Conservation (phyloP, 2,888 invertebrate genomes). For the Drosophila nr. medialis region DNA sequence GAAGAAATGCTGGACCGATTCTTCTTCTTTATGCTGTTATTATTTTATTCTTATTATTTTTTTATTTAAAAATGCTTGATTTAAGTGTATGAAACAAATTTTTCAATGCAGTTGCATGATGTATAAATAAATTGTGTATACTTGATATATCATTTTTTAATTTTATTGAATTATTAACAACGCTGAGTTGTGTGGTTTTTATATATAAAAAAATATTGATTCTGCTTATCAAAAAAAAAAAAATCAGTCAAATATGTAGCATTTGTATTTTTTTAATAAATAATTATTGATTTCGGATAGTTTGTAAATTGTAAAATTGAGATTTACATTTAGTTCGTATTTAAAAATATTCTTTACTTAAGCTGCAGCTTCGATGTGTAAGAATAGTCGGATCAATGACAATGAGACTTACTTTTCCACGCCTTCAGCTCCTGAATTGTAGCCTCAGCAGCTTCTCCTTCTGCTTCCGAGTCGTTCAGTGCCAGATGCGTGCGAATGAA, state of each 20-base stretch:
- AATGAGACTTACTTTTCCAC: conserved; percentile 20
- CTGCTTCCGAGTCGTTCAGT: conserved; percentile 19
- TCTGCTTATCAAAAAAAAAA: too few relatives aligned
- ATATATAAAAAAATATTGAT: too few relatives aligned
- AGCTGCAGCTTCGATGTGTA: background rate
- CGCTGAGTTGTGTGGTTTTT: background rate
- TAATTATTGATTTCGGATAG: background rate
- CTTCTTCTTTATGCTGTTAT: background rate
- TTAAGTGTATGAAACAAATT: background rate
- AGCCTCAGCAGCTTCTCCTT: conserved; percentile 2
- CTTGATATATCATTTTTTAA: background rate
- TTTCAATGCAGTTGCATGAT: background rate
- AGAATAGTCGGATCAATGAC: conserved; percentile 32
- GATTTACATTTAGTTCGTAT: background rate
- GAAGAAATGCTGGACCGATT: background rate
- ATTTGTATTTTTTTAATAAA: background rate
- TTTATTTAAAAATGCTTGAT: background rate
- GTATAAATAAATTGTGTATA: background rate
- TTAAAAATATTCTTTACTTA: too few relatives aligned
- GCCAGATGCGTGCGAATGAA: conserved; percentile 80
- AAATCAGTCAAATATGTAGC: background rate
- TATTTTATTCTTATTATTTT: background rate
- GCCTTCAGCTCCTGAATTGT: conserved; percentile 2
- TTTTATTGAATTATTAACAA: background rate
- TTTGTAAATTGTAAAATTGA: background rate